These are phyloP conservation scores for Andrena haemorrhoa DNA, from an alignment of 2,888 invertebrate species.

Conservation along the genomic window DNA sequence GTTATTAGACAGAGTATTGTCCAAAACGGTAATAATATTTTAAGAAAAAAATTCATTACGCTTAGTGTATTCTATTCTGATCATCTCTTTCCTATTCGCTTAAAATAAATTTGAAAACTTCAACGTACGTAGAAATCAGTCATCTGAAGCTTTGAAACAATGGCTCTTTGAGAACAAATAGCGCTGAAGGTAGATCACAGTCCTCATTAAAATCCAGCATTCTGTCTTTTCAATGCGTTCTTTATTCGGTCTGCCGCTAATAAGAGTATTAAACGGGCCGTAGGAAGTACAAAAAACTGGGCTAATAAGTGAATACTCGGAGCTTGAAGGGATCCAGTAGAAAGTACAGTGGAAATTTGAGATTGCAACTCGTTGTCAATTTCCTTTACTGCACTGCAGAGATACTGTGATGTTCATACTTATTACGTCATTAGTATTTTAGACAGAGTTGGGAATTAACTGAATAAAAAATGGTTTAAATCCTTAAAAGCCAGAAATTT, in stretches of 20 bases:
- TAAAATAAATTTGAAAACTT: not conserved
- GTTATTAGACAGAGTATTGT: too few relatives aligned
- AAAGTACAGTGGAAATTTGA: conserved; percentile 41
- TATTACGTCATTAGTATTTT: too few relatives aligned
- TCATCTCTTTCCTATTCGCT: not conserved
- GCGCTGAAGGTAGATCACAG: not conserved
- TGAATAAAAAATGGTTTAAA: too few relatives aligned
- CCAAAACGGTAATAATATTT: too few relatives aligned
- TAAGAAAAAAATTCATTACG: too few relatives aligned
- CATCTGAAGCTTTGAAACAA: not conserved
- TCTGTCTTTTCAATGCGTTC: conserved; percentile 8
- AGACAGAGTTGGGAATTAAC: too few relatives aligned
- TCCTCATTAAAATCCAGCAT: conserved; percentile 18
- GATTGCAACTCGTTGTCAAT: conserved; percentile 8
- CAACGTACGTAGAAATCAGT: not conserved
- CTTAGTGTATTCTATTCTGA: too few relatives aligned
- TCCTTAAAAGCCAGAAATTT: too few relatives aligned
- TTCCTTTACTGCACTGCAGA: too few relatives aligned
- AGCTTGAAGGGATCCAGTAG: conserved; percentile 30
- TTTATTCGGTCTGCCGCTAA: conserved; percentile 52
- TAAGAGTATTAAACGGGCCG: conserved; percentile 57
- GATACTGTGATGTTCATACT: too few relatives aligned
- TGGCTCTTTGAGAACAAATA: not conserved
- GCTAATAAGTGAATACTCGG: conserved; percentile 54
- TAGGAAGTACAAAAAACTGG: conserved; percentile 48